phyloP scores from a whole-genome alignment of 2,888 invertebrate species.

The Oligia strigilis region DNA sequence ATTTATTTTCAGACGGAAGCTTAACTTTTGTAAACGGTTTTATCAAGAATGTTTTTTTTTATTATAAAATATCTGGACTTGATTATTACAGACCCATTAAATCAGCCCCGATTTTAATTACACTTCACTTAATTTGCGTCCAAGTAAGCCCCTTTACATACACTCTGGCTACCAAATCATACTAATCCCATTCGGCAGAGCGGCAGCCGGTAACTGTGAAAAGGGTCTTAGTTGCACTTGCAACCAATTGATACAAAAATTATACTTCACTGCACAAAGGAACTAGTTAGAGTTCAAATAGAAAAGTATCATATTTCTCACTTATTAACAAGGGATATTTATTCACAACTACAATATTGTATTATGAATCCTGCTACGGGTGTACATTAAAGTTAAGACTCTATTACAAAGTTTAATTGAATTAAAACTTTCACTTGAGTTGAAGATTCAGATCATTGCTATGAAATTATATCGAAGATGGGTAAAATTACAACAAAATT shows the following conservation, averaged over 20 bases:
- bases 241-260: background rate
- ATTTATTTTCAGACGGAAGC: slow-evolving; percentile 15
- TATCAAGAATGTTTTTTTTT: background rate
- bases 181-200: background rate
- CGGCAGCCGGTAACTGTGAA: background rate
- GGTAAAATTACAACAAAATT: slow-evolving; percentile 5
- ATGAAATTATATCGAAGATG: background rate
- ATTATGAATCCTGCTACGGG: slow-evolving; percentile 8
- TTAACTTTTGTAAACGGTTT: slow-evolving; percentile 14
- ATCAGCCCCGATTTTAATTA: slow-evolving; percentile 18
- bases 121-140: background rate
- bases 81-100: background rate
- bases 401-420: slow-evolving; percentile 25
- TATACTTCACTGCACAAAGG: background rate
- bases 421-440: slow-evolving; percentile 17
- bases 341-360: slow-evolving; percentile 29
- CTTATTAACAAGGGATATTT: slow-evolving; percentile 32
- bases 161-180: background rate
- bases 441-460: slow-evolving; percentile 14
- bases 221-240: background rate
- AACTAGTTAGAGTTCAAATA: background rate
- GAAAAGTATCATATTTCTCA: background rate
- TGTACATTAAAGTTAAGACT: slow-evolving; percentile 26
- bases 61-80: slow-evolving; percentile 6
- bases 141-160: background rate